Evolutionary conservation across 2,797 vertebrate genomes (phyloP).

Genomic region (Xerus rutilus): DNA sequence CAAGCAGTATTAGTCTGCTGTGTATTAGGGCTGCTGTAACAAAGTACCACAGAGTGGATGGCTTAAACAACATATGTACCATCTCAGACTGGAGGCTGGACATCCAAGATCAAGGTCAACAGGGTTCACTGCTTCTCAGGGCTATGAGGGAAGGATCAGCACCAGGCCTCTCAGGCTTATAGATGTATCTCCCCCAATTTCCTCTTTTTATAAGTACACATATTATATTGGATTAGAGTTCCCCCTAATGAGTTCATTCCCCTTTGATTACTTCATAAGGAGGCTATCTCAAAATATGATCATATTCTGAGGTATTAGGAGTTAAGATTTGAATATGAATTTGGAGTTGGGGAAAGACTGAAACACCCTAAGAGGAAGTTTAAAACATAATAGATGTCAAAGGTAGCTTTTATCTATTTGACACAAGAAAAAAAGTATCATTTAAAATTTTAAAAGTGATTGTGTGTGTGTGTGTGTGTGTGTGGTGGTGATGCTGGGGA

Average conservation of each 20-base stretch:
- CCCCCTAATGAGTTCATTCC: neutral
- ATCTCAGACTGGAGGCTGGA: neutral
- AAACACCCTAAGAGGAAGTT: neutral
- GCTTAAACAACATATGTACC: neutral
- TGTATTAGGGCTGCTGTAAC: too few relatives aligned
- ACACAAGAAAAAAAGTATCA: constrained; percentile 5
- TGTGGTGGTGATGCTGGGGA: too few relatives aligned
- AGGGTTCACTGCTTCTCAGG: neutral
- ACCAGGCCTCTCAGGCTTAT: neutral
- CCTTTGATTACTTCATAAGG: constrained; percentile 21
- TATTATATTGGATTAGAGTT: neutral
- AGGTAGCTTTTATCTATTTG: neutral
- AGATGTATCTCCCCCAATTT: neutral
- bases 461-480: too few relatives aligned
- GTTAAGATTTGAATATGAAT: neutral
- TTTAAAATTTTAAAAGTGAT: constrained; percentile 33
- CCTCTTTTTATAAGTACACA: neutral
- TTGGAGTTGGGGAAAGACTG: neutral
- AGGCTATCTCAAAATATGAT: neutral
- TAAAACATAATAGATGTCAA: constrained; percentile 13
- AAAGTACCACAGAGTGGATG: neutral
- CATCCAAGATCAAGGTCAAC: neutral
- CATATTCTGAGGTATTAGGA: neutral
- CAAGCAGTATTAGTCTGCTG: neutral
- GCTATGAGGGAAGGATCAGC: neutral